phyloP scores from a whole-genome alignment of 2,797 vertebrate species.

The Tachyglossus aculeatus region DNA sequence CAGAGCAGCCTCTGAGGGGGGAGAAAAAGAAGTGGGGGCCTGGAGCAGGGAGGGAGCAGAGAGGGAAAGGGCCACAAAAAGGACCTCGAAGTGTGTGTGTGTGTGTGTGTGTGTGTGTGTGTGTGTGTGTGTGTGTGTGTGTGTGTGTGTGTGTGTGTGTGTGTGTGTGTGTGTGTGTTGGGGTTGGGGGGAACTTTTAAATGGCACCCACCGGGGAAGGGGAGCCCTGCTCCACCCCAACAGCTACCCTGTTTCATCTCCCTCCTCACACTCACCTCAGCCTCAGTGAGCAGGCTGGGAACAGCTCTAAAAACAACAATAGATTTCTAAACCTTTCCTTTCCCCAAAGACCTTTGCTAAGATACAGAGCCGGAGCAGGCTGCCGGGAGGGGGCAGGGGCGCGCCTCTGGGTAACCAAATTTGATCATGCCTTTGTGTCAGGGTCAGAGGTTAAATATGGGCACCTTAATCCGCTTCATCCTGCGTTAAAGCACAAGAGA shows the following conservation, averaged over 20 bases:
- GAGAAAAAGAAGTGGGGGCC: neutral
- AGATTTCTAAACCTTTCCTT: constrained; percentile 11
- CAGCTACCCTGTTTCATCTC: no score
- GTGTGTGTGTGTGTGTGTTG: no score
- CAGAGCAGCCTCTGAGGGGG: neutral
- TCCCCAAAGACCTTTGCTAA: constrained; percentile 26
- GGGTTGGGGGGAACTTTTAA: no score
- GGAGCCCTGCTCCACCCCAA: no score
- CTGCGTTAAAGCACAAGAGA: constrained; percentile 90
- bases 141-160: no score
- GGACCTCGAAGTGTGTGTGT: no score
- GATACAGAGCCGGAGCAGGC: constrained; percentile 33
- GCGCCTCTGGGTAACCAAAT: constrained; percentile 88
- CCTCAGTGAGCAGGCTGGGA: neutral
- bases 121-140: no score
- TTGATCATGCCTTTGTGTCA: constrained; percentile 88
- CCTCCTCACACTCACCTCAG: neutral
- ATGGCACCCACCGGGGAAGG: no score
- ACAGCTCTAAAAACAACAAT: constrained; percentile 47
- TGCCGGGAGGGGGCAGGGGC: constrained; percentile 55
- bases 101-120: no score
- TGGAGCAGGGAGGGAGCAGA: neutral
- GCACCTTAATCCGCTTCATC: constrained; percentile 89
- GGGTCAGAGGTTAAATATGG: constrained; percentile 94
- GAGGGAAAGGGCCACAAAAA: no score